Conservation (phyloP, 2,888 invertebrate species). For the Apotomis capreana region DNA sequence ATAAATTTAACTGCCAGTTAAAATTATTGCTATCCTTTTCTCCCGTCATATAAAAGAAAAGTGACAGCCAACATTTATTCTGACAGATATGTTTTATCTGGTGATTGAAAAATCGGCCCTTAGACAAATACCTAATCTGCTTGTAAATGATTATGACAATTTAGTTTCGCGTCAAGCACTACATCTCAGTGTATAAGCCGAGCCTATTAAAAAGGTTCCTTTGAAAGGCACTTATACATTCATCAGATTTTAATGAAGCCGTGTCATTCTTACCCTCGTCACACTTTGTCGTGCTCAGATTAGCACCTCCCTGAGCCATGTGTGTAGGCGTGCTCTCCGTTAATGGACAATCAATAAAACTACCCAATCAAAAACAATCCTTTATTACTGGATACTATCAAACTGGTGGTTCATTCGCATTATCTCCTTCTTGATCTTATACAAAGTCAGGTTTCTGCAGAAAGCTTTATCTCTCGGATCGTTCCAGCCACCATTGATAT, state of each 20-base stretch:
- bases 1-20: too few species aligned
- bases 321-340: background rate
- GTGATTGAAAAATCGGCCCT: too few species aligned
- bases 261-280: constrained; percentile 29
- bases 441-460: constrained; percentile 58
- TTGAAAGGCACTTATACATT: constrained; percentile 23
- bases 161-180: background rate
- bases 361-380: background rate
- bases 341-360: constrained; percentile 25
- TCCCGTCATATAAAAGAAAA: too few species aligned
- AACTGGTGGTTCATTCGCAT: constrained; percentile 56
- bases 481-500: constrained; percentile 61
- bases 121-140: background rate
- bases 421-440: constrained; percentile 57
- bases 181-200: background rate
- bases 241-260: constrained; percentile 36
- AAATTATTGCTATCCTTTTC: too few species aligned
- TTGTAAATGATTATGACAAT: background rate
- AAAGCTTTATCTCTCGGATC: constrained; percentile 60
- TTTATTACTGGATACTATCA: constrained; percentile 42
- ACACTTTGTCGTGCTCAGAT: constrained; percentile 35
- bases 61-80: too few species aligned
- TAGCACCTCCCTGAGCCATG: constrained; percentile 1
- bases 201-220: background rate
- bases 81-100: too few species aligned